Evolutionary conservation across 1,140 invertebrate genomes (phyloP), one percentile per base, ranked within the genome.

Genomic region (Panonychus citri): DNA sequence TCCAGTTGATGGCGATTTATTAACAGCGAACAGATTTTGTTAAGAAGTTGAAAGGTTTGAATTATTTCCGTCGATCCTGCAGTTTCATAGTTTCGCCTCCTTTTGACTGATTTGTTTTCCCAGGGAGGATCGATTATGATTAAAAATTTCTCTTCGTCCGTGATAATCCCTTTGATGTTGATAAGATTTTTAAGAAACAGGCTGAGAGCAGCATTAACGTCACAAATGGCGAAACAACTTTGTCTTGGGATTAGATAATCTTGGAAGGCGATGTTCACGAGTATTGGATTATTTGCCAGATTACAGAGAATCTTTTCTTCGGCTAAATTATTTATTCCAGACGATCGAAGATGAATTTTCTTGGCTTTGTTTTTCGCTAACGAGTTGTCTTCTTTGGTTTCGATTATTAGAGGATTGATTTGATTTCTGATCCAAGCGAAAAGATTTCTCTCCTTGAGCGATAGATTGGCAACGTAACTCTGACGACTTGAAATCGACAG

Each of bases 71-170:
- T 43, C 15, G 15, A 12, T 19, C 15, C 12, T 24, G 27, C 30
- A 15, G 46, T 55, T 43, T 55, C 25, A 48, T 59, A 59, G n/a
- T 24, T 40, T 27, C 34, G 17, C 51, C 55, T 59, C 34, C 57
- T 28, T 56, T 59, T 59, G 5, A 55, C 57, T 8, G 57, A 59
- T 53, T 53, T 50, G 37, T 57, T 57, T 17, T 55, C 48, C 53
- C 54, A 59, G 12, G 57, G 54, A 10, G 57, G 57, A 52, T 59
- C 57, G 7, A 59, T 55, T 1, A 59, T 21, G 3, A 59, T 30
- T 13, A 51, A 17, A n/a, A 59, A 59, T 21, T 56, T 43, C 21
- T 51, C 27, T 2, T 15, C 13, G 10, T 21, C n/a, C 19, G 8
- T 19, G 10, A 46, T 21, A 24, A 7, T 46, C 15, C 19, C 43